A percentile compares a stretch with the other conserved stretches of the same genome.
These are phyloP conservation scores for Mimas tiliae DNA, from an alignment of 2,888 invertebrate species.

Conservation along the genomic window DNA sequence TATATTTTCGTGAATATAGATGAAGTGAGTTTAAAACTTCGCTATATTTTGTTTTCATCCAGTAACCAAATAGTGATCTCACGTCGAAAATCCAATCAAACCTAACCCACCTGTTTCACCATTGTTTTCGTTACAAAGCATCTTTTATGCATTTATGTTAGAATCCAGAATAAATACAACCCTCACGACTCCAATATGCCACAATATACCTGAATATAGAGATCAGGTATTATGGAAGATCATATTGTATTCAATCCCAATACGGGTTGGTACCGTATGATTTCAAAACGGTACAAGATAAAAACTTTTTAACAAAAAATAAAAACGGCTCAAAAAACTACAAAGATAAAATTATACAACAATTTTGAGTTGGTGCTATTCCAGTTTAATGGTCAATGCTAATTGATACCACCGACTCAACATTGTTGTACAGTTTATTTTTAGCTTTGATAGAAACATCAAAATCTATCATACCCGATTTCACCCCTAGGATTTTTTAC, in stretches of 20 bases:
- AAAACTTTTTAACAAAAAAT: too few relatives aligned
- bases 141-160: background rate
- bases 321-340: too few relatives aligned
- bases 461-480: too few relatives aligned
- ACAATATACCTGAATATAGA: background rate
- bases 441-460: too few relatives aligned
- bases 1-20: too few relatives aligned
- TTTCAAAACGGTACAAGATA: background rate
- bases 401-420: too few relatives aligned
- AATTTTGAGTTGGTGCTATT: too few relatives aligned
- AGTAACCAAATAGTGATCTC: background rate
- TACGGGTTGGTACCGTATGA: background rate
- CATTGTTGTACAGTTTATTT: too few relatives aligned
- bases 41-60: background rate
- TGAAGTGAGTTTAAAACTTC: background rate
- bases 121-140: background rate
- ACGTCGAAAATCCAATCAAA: background rate
- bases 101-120: background rate
- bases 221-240: background rate
- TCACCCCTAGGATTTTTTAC: too few relatives aligned
- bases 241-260: background rate
- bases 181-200: background rate
- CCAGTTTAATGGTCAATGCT: too few relatives aligned
- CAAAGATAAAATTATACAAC: too few relatives aligned
- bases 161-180: background rate